Evolutionary conservation across 2,888 invertebrate species (phyloP).

Genomic region (Brenthis ino): DNA sequence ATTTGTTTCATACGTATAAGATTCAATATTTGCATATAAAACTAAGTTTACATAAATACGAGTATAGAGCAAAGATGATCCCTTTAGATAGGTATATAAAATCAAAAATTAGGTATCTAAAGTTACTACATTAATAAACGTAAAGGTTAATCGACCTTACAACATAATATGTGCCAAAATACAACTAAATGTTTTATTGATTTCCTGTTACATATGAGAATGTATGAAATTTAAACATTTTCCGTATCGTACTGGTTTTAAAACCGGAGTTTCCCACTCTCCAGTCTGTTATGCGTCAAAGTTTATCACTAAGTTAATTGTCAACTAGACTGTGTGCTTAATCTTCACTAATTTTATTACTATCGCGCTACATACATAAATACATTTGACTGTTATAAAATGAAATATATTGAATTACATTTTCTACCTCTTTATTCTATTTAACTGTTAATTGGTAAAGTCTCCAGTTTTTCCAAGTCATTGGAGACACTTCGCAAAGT

Average conservation of each 20-base stretch:
- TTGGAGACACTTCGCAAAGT: slow-evolving; percentile 66
- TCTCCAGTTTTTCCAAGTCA: slow-evolving; percentile 75
- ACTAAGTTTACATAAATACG: no score
- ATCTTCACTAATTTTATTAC: no score
- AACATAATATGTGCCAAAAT: no score
- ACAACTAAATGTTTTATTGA: background rate
- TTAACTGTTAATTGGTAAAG: slow-evolving; percentile 67
- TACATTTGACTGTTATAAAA: background rate
- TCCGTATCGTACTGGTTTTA: slow-evolving; percentile 5
- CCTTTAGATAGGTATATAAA: no score
- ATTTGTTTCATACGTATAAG: no score
- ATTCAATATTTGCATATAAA: no score
- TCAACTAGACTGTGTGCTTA: background rate
- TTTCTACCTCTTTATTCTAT: slow-evolving; percentile 52
- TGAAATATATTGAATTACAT: slow-evolving; percentile 17
- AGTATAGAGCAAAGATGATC: no score
- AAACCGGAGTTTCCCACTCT: background rate
- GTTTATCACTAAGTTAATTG: background rate
- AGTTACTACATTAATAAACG: no score
- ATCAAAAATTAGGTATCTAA: no score
- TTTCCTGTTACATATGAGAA: background rate
- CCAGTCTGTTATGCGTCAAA: background rate
- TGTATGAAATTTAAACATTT: background rate
- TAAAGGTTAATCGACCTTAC: background rate
- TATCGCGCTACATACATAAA: no score